Base-by-base conservation (phyloP, 2,888 invertebrate genomes). In the Hypercompe scribonia region DNA sequence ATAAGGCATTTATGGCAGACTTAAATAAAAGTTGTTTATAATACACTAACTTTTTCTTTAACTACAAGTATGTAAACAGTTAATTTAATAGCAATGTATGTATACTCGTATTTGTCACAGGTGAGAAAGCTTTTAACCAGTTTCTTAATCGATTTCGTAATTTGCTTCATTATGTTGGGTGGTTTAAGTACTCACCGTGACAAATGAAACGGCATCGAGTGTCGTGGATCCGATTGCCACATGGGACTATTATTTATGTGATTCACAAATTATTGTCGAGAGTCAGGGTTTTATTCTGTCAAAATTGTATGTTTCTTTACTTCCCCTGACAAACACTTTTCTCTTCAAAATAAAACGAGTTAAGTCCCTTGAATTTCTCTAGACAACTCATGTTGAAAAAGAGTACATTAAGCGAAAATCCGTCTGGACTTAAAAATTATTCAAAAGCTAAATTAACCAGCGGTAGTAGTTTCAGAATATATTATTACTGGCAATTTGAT, bases 181-280 rank as follows among this genome's bases (percentile, higher is more conserved):
- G n/a, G 15, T 13, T n/a, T 54, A 54, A 54, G 54, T 54, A 54
- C n/a, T 58, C 28, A 58, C 28, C 0, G 15, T 28, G 28, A 58
- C 58, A 58, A 58, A 28, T 58, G 58, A 58, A 28, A 58, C n/a
- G 28, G 28, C 13, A 58, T 58, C 28, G 58, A n/a, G 28, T 58
- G 28, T 28, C 28, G 15, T 58, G 58, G 58, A 28, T 28, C 28
- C 28, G 58, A 58, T 58, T 58, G 58, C 58, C 31, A 58, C 58
- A 67, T 58, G 58, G 54, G 34, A 34, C 46, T 71, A 54, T 54
- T 63, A n/a, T 71, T 71, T 50, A n/a, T 65, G 64, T 34, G 64
- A 24, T 34, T 64, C 64, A 64, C 58, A 28, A 58, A 58, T 28
- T 58, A 4, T 4, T 58, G 28, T n/a, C 58, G 13, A 28, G 58